Percentiles rank a stretch among this genome's conserved stretches.
phyloP scores from a whole-genome alignment of 1,140 invertebrate species.

The Sesamia nonagrioides region DNA sequence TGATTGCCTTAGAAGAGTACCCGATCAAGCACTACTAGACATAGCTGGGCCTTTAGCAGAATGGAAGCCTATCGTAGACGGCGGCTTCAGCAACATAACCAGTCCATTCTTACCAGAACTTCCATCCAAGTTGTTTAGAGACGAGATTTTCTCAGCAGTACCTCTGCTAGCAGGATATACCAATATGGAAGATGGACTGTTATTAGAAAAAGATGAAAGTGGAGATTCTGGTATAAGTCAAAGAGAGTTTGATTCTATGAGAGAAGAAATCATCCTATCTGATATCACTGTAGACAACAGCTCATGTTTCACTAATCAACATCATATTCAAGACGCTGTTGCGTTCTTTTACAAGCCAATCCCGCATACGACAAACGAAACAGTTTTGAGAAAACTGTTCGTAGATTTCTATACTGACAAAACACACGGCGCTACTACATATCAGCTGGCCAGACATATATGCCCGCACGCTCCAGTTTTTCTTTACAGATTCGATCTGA shows the following conservation, averaged over 20 bases:
- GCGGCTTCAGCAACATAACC: slow-evolving; percentile 90
- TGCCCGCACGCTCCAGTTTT: slow-evolving; percentile 89
- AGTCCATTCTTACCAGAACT: slow-evolving; percentile 90
- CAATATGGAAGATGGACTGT: slow-evolving; percentile 92
- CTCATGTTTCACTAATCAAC: slow-evolving; percentile 90
- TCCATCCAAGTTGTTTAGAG: slow-evolving; percentile 89
- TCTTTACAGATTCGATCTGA: slow-evolving; percentile 93
- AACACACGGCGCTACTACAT: slow-evolving; percentile 91
- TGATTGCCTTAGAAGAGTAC: slow-evolving; percentile 90
- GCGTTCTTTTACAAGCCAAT: slow-evolving; percentile 92
- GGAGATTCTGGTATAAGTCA: slow-evolving; percentile 87
- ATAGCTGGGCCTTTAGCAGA: slow-evolving; percentile 89
- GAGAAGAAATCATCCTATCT: slow-evolving; percentile 88
- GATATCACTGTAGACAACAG: slow-evolving; percentile 89
- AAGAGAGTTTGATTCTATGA: slow-evolving; percentile 89
- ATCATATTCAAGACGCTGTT: slow-evolving; percentile 91
- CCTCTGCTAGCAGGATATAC: slow-evolving; percentile 92
- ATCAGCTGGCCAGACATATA: slow-evolving; percentile 89
- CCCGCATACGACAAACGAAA: slow-evolving; percentile 88
- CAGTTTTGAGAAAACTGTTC: slow-evolving; percentile 88
- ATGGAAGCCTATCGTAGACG: slow-evolving; percentile 93
- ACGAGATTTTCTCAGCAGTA: slow-evolving; percentile 89
- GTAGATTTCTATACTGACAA: slow-evolving; percentile 92
- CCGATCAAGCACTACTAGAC: slow-evolving; percentile 88
- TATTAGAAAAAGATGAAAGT: slow-evolving; percentile 87